Base-by-base conservation (phyloP, 1,140 invertebrate species). In the Anoplophora glabripennis region DNA sequence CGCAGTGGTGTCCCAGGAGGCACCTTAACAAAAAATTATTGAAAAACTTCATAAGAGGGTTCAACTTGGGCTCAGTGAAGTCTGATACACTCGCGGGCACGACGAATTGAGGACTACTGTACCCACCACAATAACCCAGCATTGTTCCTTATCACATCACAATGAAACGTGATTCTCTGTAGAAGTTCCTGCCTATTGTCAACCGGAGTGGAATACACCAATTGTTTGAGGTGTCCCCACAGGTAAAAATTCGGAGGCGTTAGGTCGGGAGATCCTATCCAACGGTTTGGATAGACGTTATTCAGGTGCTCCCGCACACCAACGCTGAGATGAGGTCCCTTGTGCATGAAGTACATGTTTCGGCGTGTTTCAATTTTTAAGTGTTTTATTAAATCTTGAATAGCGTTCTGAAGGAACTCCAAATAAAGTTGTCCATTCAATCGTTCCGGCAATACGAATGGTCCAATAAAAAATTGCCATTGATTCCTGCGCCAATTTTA, bases 261-360 rank as follows among this genome's bases (percentile, higher is more conserved):
- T 34, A 64, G 38, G 54, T 70, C 65, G 4, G 57, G 64, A n/a
- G 66, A 70, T 17, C 64, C 60, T 45, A 65, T 67, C 64, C 64
- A 70, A 33, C 48, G 38, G 34, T 64, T n/a, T n/a, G 60, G 35
- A 61, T 60, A 66, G 15, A 52, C 12, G 28, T 57, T 21, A 59
- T 66, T 65, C 14, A 69, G 34, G 47, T 59, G 62, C 4, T 49
- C 44, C 0, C 61, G 47, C 3, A 66, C 58, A 60, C 41, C 35
- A 8, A 55, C 10, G 33, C 17, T 36, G 28, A 44, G 42, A 54
- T 54, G 34, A 7, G 53, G 36, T 46, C 54, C 54, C 46, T 56
- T 42, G 36, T 46, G 42, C 34, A 56, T 46, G 10, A 56, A 47
- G 8, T 35, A 56, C 18, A n/a, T n/a, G n/a, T n/a, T n/a, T n/a